phyloP scores from a whole-genome alignment of 2,113 vertebrate species.

The Heteronetta atricapilla region DNA sequence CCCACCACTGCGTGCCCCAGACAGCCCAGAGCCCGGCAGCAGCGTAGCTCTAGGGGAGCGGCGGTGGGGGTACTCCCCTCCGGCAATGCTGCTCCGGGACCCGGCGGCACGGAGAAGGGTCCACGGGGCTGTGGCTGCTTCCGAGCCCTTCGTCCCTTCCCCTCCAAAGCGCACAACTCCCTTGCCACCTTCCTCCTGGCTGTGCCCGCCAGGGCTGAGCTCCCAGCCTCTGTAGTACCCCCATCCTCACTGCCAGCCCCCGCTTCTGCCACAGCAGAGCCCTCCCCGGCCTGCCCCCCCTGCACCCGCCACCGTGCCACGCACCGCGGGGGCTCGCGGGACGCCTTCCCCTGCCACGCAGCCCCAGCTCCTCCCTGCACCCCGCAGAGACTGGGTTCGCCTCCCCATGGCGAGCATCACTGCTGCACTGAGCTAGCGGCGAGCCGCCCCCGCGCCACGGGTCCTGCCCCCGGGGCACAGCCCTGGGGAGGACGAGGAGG shows the following conservation, averaged over 20 bases:
- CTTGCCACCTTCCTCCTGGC: background rate
- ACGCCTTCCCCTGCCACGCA: background rate
- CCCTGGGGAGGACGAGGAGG: background rate
- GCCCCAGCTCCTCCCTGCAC: background rate
- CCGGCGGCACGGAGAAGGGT: slow-evolving; percentile 14
- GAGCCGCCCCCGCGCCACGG: accelerated
- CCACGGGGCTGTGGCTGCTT: slow-evolving; percentile 5
- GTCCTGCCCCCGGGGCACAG: background rate
- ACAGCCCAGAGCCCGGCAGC: slow-evolving; percentile 46
- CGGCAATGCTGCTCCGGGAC: background rate
- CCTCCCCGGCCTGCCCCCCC: background rate
- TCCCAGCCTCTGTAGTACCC: background rate
- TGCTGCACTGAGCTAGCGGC: slow-evolving; percentile 44
- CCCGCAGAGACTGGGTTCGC: background rate
- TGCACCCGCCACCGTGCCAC: background rate
- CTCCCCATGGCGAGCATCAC: background rate
- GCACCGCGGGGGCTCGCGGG: background rate
- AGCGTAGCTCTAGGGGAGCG: background rate
- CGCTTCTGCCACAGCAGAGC: slow-evolving; percentile 45
- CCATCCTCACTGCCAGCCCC: background rate
- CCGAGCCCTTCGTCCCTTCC: background rate
- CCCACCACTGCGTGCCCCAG: slow-evolving; percentile 85
- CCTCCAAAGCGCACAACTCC: background rate
- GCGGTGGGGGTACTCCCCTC: background rate
- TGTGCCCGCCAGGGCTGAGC: background rate